Evolutionary conservation across 2,113 vertebrate genomes (phyloP), one percentile per base, ranked within the genome.

Genomic region (Stegastes partitus): DNA sequence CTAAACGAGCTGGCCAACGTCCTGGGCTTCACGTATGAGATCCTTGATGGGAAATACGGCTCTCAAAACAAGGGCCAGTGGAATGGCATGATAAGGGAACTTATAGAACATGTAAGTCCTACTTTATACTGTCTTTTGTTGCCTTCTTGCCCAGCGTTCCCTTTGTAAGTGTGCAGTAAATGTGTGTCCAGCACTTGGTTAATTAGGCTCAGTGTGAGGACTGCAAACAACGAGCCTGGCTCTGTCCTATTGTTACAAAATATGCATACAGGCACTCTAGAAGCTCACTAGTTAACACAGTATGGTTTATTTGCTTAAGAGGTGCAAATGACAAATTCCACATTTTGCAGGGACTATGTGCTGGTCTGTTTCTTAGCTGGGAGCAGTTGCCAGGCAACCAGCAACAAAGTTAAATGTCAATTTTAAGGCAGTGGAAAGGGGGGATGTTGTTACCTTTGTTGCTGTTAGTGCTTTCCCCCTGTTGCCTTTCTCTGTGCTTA

Each of bases 11-110:
- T 99, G 84, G 93, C 98, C 64, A 83, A 92, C 84, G 95, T 99
- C 90, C 94, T 99, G 85, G 98, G 98, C 86, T 99, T 99, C 92
- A 93, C 94, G 58, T 99, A 98, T 0, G 98, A 99, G 91, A 98
- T 99, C 86, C 96, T 97, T 11, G 98, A 99, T 0, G 97, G 97
- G 44, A 98, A 96, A 50, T 99, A 99, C 0, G 98, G 98, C 57
- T 97, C 96, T 0, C 98, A 98, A 93, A 98, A 99, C 0, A 99
- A 99, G 90, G 97, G 98, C 78, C 98, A 98, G 91, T 99, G 98
- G 98, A 99, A 98, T 1, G 98, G 98, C 61, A 98, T 99, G 96
- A 95, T 99, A 87, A 96, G 95, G 82, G 98, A 99, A 82, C 97
- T 99, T 69, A 98, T 99, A 4, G 98, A 99, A 88, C 98, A 99